A percentile compares a stretch with the other conserved stretches of the same genome.
These are phyloP conservation scores for Monoplex corrugatus DNA, from an alignment of 2,888 invertebrate genomes.

Conservation along the genomic window DNA sequence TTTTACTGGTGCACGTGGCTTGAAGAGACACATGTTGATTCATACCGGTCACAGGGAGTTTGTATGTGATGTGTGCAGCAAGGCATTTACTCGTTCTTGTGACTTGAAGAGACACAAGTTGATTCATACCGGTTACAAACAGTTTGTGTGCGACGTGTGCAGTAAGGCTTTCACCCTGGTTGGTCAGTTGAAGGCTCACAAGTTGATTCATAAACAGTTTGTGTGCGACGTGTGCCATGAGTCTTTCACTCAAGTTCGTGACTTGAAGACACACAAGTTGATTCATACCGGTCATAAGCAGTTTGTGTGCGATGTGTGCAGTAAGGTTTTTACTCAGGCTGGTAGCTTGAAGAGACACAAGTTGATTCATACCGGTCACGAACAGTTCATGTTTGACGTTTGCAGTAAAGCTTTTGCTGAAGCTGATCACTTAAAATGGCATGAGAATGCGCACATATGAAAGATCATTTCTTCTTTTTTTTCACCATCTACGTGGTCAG, in stretches of 20 bases:
- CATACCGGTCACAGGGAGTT: not conserved
- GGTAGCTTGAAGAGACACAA: not conserved
- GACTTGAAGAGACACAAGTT: slow-evolving; percentile 26
- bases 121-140: slow-evolving; percentile 35
- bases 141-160: slow-evolving; percentile 28
- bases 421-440: not conserved
- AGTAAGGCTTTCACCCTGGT: not conserved
- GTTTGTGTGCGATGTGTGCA: slow-evolving; percentile 11
- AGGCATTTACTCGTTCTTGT: not conserved
- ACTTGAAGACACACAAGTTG: not conserved
- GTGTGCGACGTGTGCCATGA: slow-evolving; percentile 33
- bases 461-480: too few relatives aligned
- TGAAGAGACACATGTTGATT: too few relatives aligned
- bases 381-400: not conserved
- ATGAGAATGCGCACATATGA: not conserved
- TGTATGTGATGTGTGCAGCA: not conserved
- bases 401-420: not conserved
- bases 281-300: slow-evolving; percentile 6
- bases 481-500: too few relatives aligned
- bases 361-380: not conserved
- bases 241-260: too few relatives aligned
- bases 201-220: slow-evolving; percentile 31
- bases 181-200: not conserved
- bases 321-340: not conserved
- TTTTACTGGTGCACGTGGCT: too few relatives aligned